Evolutionary conservation across 2,888 invertebrate genomes (phyloP).

Genomic region (Drosophila nr. perissopoda): DNA sequence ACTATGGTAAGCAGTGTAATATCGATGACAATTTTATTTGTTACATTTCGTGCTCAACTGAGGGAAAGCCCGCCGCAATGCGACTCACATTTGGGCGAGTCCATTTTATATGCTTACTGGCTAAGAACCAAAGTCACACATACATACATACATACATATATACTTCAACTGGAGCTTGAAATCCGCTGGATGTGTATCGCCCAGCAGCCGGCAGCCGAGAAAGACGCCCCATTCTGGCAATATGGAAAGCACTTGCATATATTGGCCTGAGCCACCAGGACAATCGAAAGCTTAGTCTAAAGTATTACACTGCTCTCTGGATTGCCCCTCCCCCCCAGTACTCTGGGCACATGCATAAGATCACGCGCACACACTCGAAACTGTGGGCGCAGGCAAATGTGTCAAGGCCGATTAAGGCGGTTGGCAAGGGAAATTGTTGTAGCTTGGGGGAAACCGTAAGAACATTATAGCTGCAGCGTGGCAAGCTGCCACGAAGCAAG

Average conservation of each 20-base stretch:
- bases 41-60: not conserved
- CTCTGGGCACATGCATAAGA: not conserved
- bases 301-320: not conserved
- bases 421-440: not conserved
- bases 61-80: not conserved
- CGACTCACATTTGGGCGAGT: not conserved
- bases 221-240: not conserved
- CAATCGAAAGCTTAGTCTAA: conserved; percentile 3
- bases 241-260: conserved; percentile 15
- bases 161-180: not conserved
- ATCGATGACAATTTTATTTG: conserved; percentile 10
- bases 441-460: not conserved
- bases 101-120: conserved; percentile 5
- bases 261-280: conserved; percentile 5
- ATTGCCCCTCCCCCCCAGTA: not conserved
- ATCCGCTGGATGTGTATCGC: conserved; percentile 7
- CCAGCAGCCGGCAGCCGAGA: not conserved
- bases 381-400: conserved; percentile 9
- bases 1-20: not conserved
- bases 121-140: conserved; percentile 2
- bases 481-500: conserved; percentile 5
- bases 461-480: not conserved
- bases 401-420: conserved; percentile 13
- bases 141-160: not conserved
- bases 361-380: not conserved